Evolutionary conservation across 2,113 vertebrate genomes (phyloP).

Genomic region (Pseudorhombus dupliciocellatus): DNA sequence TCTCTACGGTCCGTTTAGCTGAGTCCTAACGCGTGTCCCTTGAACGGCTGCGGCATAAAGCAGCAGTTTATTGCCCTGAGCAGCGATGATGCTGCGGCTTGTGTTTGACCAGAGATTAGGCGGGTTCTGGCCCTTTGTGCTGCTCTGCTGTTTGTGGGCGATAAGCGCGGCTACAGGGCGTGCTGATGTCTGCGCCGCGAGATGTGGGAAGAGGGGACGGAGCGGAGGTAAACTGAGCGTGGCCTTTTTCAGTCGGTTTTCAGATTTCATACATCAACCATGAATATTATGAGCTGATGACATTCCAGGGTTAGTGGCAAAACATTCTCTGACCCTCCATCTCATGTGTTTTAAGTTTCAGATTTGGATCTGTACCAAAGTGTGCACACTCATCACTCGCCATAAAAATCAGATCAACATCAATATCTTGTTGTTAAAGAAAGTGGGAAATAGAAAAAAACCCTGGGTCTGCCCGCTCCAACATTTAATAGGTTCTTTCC

Average conservation of each 20-base stretch:
- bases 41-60: conserved; percentile 62
- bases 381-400: too few relatives aligned
- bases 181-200: conserved; percentile 30
- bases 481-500: too few relatives aligned
- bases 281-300: background rate
- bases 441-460: too few relatives aligned
- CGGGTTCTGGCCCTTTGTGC: conserved; percentile 73
- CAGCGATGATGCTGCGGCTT: conserved; percentile 63
- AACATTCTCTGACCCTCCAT: too few relatives aligned
- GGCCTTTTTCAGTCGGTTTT: background rate
- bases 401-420: too few relatives aligned
- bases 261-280: background rate
- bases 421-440: too few relatives aligned
- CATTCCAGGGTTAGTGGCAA: background rate
- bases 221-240: conserved; percentile 26
- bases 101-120: conserved; percentile 81
- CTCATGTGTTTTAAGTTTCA: too few relatives aligned
- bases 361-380: too few relatives aligned
- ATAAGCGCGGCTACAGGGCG: conserved; percentile 72
- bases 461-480: too few relatives aligned
- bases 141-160: conserved; percentile 72
- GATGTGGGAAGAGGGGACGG: conserved; percentile 17
- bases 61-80: conserved; percentile 69
- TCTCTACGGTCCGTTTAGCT: conserved; percentile 63
- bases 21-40: conserved; percentile 59